Conservation (phyloP, 2,113 vertebrate genomes). For the Varanus salvator region DNA sequence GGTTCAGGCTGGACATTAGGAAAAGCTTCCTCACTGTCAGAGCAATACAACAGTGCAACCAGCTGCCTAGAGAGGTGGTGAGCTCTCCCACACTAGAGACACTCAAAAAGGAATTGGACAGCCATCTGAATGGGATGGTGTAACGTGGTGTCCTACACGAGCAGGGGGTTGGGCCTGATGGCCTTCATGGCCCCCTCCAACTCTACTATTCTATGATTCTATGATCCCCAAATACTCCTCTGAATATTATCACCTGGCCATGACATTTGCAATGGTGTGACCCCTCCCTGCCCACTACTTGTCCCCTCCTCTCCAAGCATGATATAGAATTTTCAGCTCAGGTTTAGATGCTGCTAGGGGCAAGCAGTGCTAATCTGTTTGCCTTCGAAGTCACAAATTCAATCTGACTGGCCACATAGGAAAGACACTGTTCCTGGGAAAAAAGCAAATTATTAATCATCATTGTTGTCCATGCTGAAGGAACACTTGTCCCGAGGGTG, state of each 20-base stretch:
- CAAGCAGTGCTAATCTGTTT: not conserved
- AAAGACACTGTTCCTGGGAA: not conserved
- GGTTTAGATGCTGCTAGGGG: not conserved
- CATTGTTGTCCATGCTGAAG: not conserved
- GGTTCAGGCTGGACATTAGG: too few species aligned
- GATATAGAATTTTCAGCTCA: not conserved
- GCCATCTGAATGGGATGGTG: not conserved
- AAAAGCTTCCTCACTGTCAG: too few species aligned
- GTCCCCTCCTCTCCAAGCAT: not conserved
- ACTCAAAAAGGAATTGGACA: too few species aligned
- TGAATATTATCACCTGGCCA: too few species aligned
- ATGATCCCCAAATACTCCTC: too few species aligned
- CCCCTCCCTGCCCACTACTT: too few species aligned
- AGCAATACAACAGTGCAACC: too few species aligned
- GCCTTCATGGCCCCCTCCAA: not conserved
- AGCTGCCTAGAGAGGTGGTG: too few species aligned
- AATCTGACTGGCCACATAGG: not conserved
- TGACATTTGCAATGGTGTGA: too few species aligned
- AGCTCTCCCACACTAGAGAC: too few species aligned
- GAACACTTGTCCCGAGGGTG: not conserved
- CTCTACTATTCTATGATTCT: not conserved
- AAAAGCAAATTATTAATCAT: not conserved
- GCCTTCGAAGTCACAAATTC: not conserved
- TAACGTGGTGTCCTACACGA: not conserved
- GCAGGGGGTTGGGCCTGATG: not conserved